phyloP scores from a whole-genome alignment of 2,113 vertebrate species.

The Aspidoscelis tigris region DNA sequence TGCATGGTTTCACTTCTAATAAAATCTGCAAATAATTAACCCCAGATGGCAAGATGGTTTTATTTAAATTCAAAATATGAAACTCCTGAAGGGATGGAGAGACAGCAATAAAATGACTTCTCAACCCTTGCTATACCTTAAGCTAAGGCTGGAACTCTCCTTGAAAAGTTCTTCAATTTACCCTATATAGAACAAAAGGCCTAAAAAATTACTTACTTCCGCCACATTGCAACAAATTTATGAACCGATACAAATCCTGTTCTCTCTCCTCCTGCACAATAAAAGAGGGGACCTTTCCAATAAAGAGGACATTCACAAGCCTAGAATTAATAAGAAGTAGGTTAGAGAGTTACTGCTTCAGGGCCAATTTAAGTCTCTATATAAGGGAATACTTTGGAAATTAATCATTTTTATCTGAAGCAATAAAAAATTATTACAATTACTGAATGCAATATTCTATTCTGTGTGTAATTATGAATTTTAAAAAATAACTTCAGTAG shows the following conservation, averaged over 20 bases:
- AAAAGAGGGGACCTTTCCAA: constrained; percentile 96
- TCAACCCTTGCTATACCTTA: neutral
- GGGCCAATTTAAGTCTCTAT: constrained; percentile 26
- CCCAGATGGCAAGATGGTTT: neutral
- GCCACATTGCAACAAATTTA: constrained; percentile 96
- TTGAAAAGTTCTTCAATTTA: neutral
- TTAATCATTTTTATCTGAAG: neutral
- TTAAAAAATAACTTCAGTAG: neutral
- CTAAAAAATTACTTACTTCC: constrained; percentile 86
- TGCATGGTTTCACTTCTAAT: neutral
- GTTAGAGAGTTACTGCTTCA: constrained; percentile 25
- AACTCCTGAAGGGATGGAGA: neutral
- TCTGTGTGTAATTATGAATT: neutral
- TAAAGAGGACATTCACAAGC: constrained; percentile 94
- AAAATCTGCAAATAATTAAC: neutral
- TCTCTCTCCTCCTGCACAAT: constrained; percentile 89
- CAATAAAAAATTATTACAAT: neutral
- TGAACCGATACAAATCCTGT: constrained; percentile 93
- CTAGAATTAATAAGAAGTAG: constrained; percentile 67
- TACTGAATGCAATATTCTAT: neutral
- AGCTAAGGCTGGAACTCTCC: neutral
- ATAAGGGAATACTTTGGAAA: neutral
- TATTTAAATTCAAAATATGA: neutral
- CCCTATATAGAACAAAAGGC: neutral
- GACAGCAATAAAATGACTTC: neutral